These are phyloP conservation scores for Pempheris klunzingeri DNA, from an alignment of 2,797 vertebrate genomes.

Conservation along the genomic window DNA sequence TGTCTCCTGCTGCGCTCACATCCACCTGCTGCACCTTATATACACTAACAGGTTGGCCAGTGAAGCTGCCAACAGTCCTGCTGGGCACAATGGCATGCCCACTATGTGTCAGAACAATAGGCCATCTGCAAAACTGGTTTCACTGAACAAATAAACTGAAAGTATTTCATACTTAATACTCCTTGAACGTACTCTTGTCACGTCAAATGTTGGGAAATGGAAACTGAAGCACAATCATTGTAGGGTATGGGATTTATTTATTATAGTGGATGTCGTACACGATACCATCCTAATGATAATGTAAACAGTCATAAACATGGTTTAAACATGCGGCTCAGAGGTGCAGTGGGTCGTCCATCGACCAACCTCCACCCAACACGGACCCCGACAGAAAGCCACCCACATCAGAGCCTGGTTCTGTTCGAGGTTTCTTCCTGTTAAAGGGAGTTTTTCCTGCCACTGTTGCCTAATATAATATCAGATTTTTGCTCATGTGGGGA, in stretches of 20 bases:
- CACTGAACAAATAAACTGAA: background rate
- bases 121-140: slow-evolving; percentile 31
- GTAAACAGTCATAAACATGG: no score
- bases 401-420: no score
- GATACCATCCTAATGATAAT: background rate
- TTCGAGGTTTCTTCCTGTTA: no score
- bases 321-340: no score
- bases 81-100: background rate
- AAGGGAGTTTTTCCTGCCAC: no score
- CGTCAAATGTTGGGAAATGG: background rate
- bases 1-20: background rate
- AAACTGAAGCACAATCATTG: background rate
- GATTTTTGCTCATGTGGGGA: no score
- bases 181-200: background rate
- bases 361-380: no score
- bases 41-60: fast-evolving
- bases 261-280: background rate
- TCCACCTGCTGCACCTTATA: slow-evolving; percentile 45
- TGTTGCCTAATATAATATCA: no score
- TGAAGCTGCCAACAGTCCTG: background rate
- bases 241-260: no score
- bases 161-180: no score
- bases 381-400: no score
- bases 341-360: no score
- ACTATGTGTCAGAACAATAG: background rate